Evolutionary conservation across 2,888 invertebrate genomes (phyloP), one percentile per base, ranked within the genome.

Genomic region (Peribatodes rhomboidaria): DNA sequence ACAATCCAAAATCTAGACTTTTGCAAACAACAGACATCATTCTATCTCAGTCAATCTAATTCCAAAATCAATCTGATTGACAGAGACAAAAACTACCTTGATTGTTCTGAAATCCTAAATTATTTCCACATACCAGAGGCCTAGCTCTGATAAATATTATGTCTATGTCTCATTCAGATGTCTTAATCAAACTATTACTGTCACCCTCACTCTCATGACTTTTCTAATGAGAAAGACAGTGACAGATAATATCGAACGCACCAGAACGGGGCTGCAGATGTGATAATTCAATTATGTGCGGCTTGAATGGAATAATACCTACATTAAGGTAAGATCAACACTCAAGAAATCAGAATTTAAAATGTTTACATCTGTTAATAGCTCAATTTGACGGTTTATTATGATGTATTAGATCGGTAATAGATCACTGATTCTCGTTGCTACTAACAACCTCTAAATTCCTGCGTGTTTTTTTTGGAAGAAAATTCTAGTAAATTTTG

Each of bases 301-400:
- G 27, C 2, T 47, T 27, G 18, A 50, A 33, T 31, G 47, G 18
- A 35, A 33, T 50, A 50, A 50, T 35, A 50, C n/a, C n/a, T n/a
- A n/a, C 50, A 50, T 50, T 20, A 50, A 11, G 13, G 7, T 50
- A 13, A 39, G 6, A 53, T 39, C 39, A 39, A 41, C 39, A 53
- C 39, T 53, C 1, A 18, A 18, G 9, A 31, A 39, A 27, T 39
- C 35, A 50, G 31, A 33, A 50, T 22, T 39, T 53, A 27, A 53
- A 53, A 53, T 53, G 53, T 53, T 53, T 53, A 53, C 53, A 2
- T 14, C 11, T 3, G 9, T 9, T 39, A 27, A 53, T 41, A 13
- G 39, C 39, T 53, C 39, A 53, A 53, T 53, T 39, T 39, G 39
- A 53, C 39, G 27, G 39, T 14, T 37, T 53, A 50, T 35, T 49